Evolutionary conservation across 2,113 vertebrate species (phyloP), one percentile per base, ranked within the genome.

Genomic region (Stomatorhinus ivindoensis): DNA sequence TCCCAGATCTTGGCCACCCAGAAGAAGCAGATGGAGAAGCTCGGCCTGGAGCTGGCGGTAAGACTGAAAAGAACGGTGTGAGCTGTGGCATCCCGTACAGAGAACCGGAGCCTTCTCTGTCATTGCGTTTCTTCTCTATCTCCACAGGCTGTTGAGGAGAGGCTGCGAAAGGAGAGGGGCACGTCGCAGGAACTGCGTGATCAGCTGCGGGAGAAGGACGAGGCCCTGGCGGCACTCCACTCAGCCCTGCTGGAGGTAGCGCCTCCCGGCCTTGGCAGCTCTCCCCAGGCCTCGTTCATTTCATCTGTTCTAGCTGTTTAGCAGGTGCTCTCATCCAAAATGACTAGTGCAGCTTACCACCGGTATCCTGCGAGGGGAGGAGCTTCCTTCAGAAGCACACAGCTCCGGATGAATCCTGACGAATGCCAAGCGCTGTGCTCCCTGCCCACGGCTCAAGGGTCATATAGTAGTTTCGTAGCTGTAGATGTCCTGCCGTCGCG

Each of bases 1-100:
- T 89, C 89, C 21, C 94, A 99, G 98, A 94, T 98, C 91, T 97
- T 98, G 87, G 94, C 97, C 92, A 95, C 94, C 92, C 98, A 99
- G 91, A 97, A 97, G 93, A 95, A 96, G 90, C 96, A 96, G 91
- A 97, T 99, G 86, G 95, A 98, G 87, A 95, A 94, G 83, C 95
- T 98, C 91, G 94, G 94, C 48, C 92, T 94, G 91, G 97, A 97
- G 89, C 94, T 98, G 55, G 94, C 93, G 96, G 94, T 97, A 94
- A 96, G 93, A 53, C 44, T 50, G 35, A 21, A 3, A 82, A 10
- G 10, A 50, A 69, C 0, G 80, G 13, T 6, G 35, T 42, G 73
- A 19, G 51, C 73, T 7, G 73, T 19, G 73, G 73, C 35, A 42
- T 42, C 73, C 17, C 35, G 42, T 17, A 19, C 35, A 69, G 61